Evolutionary conservation across 2,888 invertebrate genomes (phyloP).

Genomic region (Taenaris catops): DNA sequence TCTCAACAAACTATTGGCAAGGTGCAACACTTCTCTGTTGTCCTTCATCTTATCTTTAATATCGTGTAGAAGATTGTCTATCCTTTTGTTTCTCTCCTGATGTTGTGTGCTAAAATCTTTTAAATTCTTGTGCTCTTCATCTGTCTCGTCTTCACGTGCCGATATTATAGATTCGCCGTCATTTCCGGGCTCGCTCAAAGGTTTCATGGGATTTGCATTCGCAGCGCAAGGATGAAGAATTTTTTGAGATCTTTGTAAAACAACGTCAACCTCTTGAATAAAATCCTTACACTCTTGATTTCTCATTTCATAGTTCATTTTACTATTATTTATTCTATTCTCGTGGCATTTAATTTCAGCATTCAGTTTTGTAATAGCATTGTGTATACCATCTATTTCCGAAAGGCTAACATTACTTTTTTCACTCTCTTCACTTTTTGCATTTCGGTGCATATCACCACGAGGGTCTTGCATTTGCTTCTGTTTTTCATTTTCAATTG

Average conservation of each 20-base stretch:
- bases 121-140: neutral
- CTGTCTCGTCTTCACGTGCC: neutral
- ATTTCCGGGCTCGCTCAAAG: neutral
- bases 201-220: conserved; percentile 11
- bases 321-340: conserved; percentile 53
- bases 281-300: conserved; percentile 60
- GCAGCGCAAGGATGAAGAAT: conserved; percentile 50
- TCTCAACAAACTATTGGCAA: conserved; percentile 57
- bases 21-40: conserved; percentile 57
- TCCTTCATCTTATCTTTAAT: conserved; percentile 70
- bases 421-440: conserved; percentile 4
- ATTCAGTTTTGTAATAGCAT: conserved; percentile 55
- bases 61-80: conserved; percentile 51
- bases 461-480: conserved; percentile 15
- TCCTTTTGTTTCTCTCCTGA: conserved; percentile 46
- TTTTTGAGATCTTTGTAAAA: conserved; percentile 53
- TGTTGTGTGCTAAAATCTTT: conserved; percentile 41
- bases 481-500: conserved; percentile 1
- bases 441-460: conserved; percentile 9
- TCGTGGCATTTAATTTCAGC: conserved; percentile 56
- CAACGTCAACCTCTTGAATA: conserved; percentile 60
- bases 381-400: conserved; percentile 59
- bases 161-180: conserved; percentile 6
- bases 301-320: conserved; percentile 49
- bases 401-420: conserved; percentile 36